Evolutionary conservation across 2,888 invertebrate genomes (phyloP).

Genomic region (Alviniconcha strummeri): DNA sequence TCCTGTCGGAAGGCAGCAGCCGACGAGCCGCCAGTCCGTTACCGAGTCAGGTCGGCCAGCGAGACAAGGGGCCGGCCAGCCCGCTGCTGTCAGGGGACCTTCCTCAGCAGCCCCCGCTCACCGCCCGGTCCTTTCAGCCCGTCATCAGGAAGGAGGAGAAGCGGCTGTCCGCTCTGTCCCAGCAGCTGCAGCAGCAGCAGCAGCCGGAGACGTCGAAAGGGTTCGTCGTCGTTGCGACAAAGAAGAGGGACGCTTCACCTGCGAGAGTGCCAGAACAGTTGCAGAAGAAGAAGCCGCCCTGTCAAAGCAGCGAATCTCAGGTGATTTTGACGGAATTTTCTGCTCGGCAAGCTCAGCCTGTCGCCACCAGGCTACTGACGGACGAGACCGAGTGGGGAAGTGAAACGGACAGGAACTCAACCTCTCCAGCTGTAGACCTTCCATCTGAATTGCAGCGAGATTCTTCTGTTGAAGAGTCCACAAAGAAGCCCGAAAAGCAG

Average conservation of each 20-base stretch:
- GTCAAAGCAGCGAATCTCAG: background rate
- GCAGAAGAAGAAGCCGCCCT: background rate
- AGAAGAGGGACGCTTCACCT: background rate
- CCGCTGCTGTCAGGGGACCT: background rate
- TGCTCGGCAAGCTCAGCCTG: background rate
- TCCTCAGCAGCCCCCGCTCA: background rate
- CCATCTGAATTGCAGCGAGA: background rate
- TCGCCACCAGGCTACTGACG: background rate
- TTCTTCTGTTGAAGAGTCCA: background rate
- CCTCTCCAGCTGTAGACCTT: background rate
- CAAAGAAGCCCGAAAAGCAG: background rate
- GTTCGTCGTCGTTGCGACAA: background rate
- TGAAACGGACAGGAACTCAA: background rate
- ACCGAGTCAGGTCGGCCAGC: background rate
- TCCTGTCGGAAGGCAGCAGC: constrained; percentile 7
- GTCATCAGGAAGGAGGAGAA: constrained; percentile 9
- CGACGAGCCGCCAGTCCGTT: background rate
- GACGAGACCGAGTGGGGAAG: background rate
- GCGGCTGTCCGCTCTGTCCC: background rate
- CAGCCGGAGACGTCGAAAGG: too few relatives aligned
- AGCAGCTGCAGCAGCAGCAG: background rate
- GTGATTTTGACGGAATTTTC: background rate
- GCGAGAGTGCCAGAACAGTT: background rate
- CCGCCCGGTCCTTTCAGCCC: constrained; percentile 9
- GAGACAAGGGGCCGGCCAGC: too few relatives aligned